These are phyloP conservation scores for Ctenopoma multispine DNA, from an alignment of 2,797 vertebrate genomes.

Conservation along the genomic window DNA sequence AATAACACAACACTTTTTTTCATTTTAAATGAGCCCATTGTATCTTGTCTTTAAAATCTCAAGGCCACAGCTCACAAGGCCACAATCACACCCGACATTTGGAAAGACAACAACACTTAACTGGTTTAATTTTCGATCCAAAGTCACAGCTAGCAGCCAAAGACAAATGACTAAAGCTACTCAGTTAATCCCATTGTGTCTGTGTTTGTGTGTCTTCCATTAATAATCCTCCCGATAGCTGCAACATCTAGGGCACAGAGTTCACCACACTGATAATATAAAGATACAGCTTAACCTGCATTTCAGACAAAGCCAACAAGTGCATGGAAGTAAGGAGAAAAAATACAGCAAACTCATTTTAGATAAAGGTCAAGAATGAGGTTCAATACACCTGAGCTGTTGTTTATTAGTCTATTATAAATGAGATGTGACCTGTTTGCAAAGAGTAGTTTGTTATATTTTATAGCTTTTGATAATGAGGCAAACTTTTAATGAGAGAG, in stretches of 20 bases:
- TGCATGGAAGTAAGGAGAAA: background rate
- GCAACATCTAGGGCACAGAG: conserved; percentile 37
- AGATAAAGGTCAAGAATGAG: conserved; percentile 41
- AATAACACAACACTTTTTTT: background rate
- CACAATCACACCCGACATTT: conserved; percentile 36
- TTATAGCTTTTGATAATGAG: no score
- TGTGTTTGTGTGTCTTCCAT: conserved; percentile 56
- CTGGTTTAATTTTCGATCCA: background rate
- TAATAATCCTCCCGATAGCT: conserved; percentile 54
- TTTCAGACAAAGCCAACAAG: conserved; percentile 13
- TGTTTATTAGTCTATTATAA: background rate
- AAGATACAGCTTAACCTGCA: conserved; percentile 48
- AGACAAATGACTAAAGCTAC: conserved; percentile 24
- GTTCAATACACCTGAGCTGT: background rate
- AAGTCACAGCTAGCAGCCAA: background rate
- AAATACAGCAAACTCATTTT: conserved; percentile 1
- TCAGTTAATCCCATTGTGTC: conserved; percentile 2
- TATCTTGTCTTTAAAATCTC: conserved; percentile 15
- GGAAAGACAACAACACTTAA: conserved; percentile 11
- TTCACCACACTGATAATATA: conserved; percentile 43
- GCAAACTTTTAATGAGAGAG: no score
- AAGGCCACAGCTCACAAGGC: conserved; percentile 34
- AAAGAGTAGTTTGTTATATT: no score
- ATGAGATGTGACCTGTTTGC: background rate
- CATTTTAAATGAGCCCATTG: background rate